These are phyloP conservation scores for Phaethornis superciliosus DNA, from an alignment of 2,113 vertebrate species.

Conservation along the genomic window DNA sequence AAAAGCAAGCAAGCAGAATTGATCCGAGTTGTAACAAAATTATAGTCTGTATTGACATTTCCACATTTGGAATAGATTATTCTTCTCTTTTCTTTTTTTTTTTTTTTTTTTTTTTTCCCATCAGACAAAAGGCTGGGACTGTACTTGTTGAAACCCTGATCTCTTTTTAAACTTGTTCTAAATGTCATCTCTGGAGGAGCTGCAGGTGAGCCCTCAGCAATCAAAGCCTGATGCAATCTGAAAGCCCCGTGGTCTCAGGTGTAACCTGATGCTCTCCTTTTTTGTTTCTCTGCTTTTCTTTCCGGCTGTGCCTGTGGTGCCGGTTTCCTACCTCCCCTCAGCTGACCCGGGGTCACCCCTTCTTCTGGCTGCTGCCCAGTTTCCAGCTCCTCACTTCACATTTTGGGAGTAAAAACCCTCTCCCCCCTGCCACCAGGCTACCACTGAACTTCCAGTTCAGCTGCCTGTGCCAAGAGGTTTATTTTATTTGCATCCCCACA, in stretches of 20 bases:
- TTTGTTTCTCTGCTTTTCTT: background rate
- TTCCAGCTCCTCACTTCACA: background rate
- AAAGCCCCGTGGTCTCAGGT: background rate
- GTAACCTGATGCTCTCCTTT: background rate
- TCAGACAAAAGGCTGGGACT: background rate
- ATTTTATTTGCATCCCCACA: background rate
- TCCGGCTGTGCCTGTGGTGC: background rate
- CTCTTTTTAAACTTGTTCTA: background rate
- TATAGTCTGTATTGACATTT: background rate
- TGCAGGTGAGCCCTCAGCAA: constrained; percentile 1
- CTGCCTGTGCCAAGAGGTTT: fast-evolving
- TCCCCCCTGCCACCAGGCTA: fast-evolving
- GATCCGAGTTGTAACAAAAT: background rate
- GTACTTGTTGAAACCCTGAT: background rate
- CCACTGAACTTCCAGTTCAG: background rate
- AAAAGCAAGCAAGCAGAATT: background rate
- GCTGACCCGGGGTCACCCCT: background rate
- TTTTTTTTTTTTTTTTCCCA: background rate
- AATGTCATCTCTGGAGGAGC: background rate
- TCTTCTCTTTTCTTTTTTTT: background rate
- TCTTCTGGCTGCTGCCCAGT: background rate
- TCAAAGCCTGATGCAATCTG: background rate
- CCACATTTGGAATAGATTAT: constrained; percentile 50
- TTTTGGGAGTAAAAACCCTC: background rate
- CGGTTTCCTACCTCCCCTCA: background rate